A percentile compares a stretch with the other conserved stretches of the same genome.
Conservation (phyloP, 2,888 invertebrate genomes). For the Pogonocherus hispidulus region DNA sequence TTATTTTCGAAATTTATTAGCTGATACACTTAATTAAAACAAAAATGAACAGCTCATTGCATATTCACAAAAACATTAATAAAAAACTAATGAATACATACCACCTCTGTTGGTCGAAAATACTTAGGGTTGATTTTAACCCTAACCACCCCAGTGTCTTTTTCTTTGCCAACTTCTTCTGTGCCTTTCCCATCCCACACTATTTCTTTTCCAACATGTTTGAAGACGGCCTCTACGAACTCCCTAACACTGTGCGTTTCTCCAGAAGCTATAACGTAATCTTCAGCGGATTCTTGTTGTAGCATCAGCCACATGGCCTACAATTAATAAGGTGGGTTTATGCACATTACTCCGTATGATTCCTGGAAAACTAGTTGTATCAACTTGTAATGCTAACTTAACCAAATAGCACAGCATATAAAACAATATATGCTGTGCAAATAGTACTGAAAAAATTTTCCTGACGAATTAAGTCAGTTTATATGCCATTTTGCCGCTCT, state of each 20-base stretch:
- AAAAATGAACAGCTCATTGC: background rate
- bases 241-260: constrained; percentile 95
- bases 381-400: too few species aligned
- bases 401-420: too few species aligned
- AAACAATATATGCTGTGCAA: too few species aligned
- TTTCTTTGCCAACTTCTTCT: constrained; percentile 83
- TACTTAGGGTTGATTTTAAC: constrained; percentile 93
- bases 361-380: too few species aligned
- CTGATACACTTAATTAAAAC: background rate
- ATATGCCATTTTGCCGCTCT: too few species aligned
- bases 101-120: constrained; percentile 98
- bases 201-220: constrained; percentile 83
- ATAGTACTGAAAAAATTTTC: too few species aligned
- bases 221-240: constrained; percentile 94
- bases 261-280: constrained; percentile 98
- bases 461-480: too few species aligned
- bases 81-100: constrained; percentile 68
- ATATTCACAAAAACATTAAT: background rate
- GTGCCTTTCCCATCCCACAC: constrained; percentile 91
- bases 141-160: constrained; percentile 79
- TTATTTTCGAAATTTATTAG: background rate
- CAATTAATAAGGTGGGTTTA: background rate
- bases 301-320: constrained; percentile 99
- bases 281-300: constrained; percentile 91
- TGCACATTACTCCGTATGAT: too few species aligned